These are phyloP conservation scores for Drosophila gunungcola DNA, from an alignment of 1,140 invertebrate genomes.

Conservation along the genomic window DNA sequence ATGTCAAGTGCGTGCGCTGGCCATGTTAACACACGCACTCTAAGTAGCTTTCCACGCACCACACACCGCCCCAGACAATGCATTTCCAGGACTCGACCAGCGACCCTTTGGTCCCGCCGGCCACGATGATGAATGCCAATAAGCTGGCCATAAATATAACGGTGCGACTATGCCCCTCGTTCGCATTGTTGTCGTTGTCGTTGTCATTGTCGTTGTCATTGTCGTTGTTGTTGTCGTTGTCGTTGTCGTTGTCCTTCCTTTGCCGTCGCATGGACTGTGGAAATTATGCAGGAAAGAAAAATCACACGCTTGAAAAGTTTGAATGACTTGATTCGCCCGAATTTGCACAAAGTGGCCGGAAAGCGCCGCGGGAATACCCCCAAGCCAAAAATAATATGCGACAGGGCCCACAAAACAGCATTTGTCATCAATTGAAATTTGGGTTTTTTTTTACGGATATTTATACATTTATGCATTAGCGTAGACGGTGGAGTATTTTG, in stretches of 20 bases:
- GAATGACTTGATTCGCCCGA: slow-evolving; percentile 78
- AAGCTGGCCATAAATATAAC: slow-evolving; percentile 79
- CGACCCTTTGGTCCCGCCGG: slow-evolving; percentile 11
- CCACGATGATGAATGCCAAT: slow-evolving; percentile 75
- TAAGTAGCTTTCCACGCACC: slow-evolving; percentile 66
- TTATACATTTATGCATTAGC: no score
- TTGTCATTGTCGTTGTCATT: slow-evolving; percentile 11
- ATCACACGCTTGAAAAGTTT: slow-evolving; percentile 77
- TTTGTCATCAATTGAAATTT: neutral
- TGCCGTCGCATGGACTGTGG: slow-evolving; percentile 26
- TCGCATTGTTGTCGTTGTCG: neutral
- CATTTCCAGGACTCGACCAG: slow-evolving; percentile 30
- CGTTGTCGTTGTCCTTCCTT: slow-evolving; percentile 12
- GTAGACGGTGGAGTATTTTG: no score
- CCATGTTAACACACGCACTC: slow-evolving; percentile 52
- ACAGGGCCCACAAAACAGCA: neutral
- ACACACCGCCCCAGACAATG: slow-evolving; percentile 26
- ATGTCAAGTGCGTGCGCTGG: slow-evolving; percentile 78
- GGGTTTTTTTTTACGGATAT: no score
- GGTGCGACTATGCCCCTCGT: slow-evolving; percentile 50
- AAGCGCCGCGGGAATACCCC: slow-evolving; percentile 11
- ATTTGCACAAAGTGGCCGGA: slow-evolving; percentile 39
- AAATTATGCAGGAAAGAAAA: slow-evolving; percentile 74
- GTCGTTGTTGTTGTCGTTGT: slow-evolving; percentile 7
- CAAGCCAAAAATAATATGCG: neutral